phyloP scores from a whole-genome alignment of 2,797 vertebrate genomes.

The Podarcis siculus region DNA sequence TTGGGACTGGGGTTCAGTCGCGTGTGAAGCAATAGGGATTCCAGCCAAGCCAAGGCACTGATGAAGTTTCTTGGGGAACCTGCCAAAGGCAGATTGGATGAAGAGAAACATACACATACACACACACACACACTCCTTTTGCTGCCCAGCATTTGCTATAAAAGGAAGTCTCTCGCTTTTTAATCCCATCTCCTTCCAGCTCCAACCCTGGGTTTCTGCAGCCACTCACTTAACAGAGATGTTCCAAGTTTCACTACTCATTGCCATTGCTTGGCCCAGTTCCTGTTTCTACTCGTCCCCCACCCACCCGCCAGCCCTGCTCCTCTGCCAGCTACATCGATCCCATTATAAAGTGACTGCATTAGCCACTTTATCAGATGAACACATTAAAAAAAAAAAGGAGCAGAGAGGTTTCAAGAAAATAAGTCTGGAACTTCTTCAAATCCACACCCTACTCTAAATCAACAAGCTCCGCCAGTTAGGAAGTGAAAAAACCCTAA shows the following conservation, averaged over 20 bases:
- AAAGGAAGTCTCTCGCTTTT: constrained; percentile 66
- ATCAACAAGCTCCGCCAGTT: not conserved
- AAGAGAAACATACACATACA: constrained; percentile 17
- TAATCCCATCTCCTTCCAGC: constrained; percentile 25
- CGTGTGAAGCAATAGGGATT: not conserved
- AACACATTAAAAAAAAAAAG: not conserved
- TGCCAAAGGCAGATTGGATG: not conserved
- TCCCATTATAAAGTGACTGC: constrained; percentile 51
- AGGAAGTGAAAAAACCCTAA: not conserved
- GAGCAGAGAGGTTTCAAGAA: not conserved
- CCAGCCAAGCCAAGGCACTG: not conserved
- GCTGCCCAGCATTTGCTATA: constrained; percentile 63
- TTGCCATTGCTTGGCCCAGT: not conserved
- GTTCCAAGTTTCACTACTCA: constrained; percentile 43
- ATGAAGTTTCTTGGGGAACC: constrained; percentile 31
- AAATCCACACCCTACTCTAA: not conserved
- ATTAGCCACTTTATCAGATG: constrained; percentile 37
- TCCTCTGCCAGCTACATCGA: constrained; percentile 7
- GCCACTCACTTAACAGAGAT: constrained; percentile 39
- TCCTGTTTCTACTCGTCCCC: not conserved
- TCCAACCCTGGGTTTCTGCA: constrained; percentile 35
- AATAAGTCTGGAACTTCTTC: constrained; percentile 18
- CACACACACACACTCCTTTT: not conserved
- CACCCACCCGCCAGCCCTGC: too few relatives aligned
- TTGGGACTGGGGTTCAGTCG: not conserved